Percentiles rank a stretch among this genome's conserved stretches.
These are phyloP conservation scores for Cheilosia soror DNA, from an alignment of 2,888 invertebrate species.

Conservation along the genomic window DNA sequence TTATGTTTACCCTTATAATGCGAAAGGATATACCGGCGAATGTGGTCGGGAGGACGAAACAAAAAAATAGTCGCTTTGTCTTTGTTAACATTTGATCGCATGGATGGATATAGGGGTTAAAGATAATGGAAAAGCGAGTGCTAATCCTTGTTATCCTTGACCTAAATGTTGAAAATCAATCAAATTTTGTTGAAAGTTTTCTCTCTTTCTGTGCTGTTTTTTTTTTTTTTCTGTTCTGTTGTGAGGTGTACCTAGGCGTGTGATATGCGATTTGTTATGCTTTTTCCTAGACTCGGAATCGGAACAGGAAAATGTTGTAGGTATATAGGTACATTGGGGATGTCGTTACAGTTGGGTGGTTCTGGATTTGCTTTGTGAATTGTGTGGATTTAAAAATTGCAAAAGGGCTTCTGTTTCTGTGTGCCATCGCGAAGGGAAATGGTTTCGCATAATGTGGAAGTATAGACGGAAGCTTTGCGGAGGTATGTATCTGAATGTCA, in stretches of 20 bases:
- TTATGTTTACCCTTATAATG: slow-evolving; percentile 67
- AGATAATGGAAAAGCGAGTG: slow-evolving; percentile 50
- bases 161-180: slow-evolving; percentile 67
- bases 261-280: slow-evolving; percentile 3
- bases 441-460: slow-evolving; percentile 5
- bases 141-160: slow-evolving; percentile 72
- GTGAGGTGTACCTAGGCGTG: neutral
- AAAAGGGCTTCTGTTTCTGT: neutral
- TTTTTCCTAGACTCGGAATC: neutral
- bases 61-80: neutral
- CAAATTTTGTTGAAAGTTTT: slow-evolving; percentile 20
- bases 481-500: neutral
- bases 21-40: slow-evolving; percentile 38
- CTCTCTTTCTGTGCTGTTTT: too few relatives aligned
- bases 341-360: neutral
- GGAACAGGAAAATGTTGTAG: neutral
- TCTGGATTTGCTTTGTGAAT: slow-evolving; percentile 15
- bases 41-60: neutral
- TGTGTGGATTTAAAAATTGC: neutral
- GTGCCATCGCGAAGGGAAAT: slow-evolving; percentile 3
- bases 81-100: slow-evolving; percentile 51
- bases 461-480: neutral
- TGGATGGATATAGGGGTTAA: slow-evolving; percentile 5
- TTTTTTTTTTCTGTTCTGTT: neutral
- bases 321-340: neutral